Evolutionary conservation across 2,888 invertebrate species (phyloP).

Genomic region (Hydriomena furcata): DNA sequence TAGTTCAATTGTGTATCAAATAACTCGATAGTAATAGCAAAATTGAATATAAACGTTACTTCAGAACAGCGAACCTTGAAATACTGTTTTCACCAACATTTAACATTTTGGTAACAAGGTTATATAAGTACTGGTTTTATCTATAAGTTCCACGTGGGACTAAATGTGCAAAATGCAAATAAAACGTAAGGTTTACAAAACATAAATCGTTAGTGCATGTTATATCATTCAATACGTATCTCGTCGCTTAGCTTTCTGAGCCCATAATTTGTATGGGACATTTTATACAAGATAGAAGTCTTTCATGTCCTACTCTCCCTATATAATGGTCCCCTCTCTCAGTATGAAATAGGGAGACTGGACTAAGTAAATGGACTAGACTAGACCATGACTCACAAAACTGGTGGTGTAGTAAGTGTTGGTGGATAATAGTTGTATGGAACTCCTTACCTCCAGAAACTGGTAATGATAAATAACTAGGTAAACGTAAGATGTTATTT

Average conservation of each 20-base stretch:
- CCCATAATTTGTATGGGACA: no score
- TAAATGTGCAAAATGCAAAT: conserved; percentile 14
- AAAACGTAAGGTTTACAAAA: conserved; percentile 19
- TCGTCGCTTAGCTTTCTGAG: background rate
- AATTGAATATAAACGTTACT: conserved; percentile 1
- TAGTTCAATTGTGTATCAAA: background rate
- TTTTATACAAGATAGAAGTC: no score
- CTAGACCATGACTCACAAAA: no score
- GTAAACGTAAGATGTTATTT: no score
- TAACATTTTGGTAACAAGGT: background rate
- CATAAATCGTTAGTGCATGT: conserved; percentile 15
- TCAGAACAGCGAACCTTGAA: conserved; percentile 9
- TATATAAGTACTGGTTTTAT: conserved; percentile 8
- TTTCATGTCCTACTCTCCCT: no score
- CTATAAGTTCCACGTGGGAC: conserved; percentile 7
- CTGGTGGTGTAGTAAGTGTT: no score
- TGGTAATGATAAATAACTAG: no score
- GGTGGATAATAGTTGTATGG: no score
- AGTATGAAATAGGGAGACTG: no score
- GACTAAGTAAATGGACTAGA: no score
- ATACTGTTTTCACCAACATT: conserved; percentile 17
- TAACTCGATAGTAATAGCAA: conserved; percentile 8
- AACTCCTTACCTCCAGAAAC: no score
- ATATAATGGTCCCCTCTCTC: no score
- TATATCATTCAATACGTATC: conserved; percentile 14